These are phyloP conservation scores for Molothrus ater DNA, from an alignment of 2,797 vertebrate genomes.

Conservation along the genomic window DNA sequence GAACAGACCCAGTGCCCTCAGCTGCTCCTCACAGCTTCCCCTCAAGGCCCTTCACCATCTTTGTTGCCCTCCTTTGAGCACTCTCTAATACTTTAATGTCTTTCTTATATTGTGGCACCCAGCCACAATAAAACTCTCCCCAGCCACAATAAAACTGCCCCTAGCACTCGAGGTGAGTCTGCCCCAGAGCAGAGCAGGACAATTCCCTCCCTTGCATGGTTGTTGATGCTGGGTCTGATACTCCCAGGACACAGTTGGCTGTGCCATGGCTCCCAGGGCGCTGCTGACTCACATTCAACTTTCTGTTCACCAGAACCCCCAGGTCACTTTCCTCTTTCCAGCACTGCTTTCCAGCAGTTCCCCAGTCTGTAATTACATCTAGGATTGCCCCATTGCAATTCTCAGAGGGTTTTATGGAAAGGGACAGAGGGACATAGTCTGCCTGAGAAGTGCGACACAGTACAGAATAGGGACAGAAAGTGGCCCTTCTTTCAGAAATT, in stretches of 20 bases:
- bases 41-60: neutral
- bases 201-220: neutral
- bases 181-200: no score
- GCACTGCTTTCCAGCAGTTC: neutral
- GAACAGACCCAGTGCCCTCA: neutral
- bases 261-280: neutral
- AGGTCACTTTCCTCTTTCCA: neutral
- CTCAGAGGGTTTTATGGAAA: neutral
- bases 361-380: neutral
- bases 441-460: neutral
- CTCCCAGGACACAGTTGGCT: accelerated
- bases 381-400: neutral
- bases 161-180: neutral
- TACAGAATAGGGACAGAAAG: neutral
- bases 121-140: neutral
- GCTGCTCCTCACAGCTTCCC: neutral
- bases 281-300: neutral
- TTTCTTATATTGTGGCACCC: neutral
- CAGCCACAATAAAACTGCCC: neutral
- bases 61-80: neutral
- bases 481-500: neutral
- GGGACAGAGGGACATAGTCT: neutral
- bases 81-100: neutral
- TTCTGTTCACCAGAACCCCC: neutral
- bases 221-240: accelerated